Evolutionary conservation across 2,797 vertebrate species (phyloP).

Genomic region (Hafferia zeledoni): DNA sequence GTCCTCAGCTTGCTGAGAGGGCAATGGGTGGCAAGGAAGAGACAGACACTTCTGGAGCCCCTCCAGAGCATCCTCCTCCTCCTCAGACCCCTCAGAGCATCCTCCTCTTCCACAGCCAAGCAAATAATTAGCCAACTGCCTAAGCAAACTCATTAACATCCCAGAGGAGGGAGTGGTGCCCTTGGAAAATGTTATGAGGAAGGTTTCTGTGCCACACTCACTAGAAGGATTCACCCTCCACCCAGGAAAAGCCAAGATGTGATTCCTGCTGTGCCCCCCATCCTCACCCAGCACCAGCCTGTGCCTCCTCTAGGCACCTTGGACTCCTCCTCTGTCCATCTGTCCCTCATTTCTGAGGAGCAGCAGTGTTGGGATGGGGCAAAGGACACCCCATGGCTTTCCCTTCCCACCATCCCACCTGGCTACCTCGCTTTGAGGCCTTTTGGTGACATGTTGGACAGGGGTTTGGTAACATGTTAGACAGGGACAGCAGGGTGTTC

Average conservation of each 20-base stretch:
- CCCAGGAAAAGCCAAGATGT: accelerated
- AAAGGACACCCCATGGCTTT: accelerated
- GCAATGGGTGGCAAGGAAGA: not conserved
- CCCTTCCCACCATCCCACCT: accelerated
- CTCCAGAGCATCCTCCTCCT: not conserved
- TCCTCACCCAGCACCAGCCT: not conserved
- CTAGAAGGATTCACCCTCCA: not conserved
- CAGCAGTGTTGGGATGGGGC: accelerated
- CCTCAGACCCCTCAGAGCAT: not conserved
- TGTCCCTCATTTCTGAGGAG: not conserved
- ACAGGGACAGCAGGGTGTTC: not conserved
- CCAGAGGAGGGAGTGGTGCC: not conserved
- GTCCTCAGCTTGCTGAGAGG: not conserved
- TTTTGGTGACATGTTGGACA: not conserved
- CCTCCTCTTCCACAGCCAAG: not conserved
- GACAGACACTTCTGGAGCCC: not conserved
- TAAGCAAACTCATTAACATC: not conserved
- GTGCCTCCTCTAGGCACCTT: accelerated
- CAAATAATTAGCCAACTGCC: not conserved
- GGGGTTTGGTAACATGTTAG: not conserved
- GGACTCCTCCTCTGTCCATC: accelerated
- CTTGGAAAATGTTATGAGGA: not conserved
- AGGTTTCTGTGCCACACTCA: not conserved
- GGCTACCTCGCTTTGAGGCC: not conserved
- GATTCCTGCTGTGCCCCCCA: not conserved